phyloP scores from a whole-genome alignment of 2,797 vertebrate species.

The Siniperca scherzeri region DNA sequence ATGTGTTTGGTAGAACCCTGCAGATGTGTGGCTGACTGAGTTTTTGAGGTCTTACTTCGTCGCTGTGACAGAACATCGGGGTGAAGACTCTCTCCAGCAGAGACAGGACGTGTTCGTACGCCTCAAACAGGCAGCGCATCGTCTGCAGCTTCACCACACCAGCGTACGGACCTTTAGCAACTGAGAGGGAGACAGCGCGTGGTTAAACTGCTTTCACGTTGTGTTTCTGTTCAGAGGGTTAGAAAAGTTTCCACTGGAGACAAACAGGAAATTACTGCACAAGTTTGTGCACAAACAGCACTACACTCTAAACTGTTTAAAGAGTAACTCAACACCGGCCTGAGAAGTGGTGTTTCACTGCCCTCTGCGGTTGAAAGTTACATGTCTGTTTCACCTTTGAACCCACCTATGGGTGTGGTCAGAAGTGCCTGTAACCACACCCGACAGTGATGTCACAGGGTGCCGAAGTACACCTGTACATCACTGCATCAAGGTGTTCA shows the following conservation, averaged over 20 bases:
- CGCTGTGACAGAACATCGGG: constrained; percentile 98
- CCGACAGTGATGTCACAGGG: too few relatives aligned
- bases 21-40: too few relatives aligned
- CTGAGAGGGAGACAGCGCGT: constrained; percentile 69
- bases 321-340: neutral
- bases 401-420: neutral
- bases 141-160: constrained; percentile 95
- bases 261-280: neutral
- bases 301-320: neutral
- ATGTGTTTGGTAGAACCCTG: neutral
- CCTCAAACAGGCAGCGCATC: constrained; percentile 95
- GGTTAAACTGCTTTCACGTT: neutral
- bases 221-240: neutral
- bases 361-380: neutral
- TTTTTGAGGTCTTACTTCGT: constrained; percentile 86
- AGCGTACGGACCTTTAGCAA: constrained; percentile 88
- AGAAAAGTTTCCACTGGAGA: neutral
- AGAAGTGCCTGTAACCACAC: too few relatives aligned
- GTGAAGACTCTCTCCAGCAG: constrained; percentile 96
- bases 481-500: neutral
- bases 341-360: too few relatives aligned
- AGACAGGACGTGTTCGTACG: constrained; percentile 95
- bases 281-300: neutral
- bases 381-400: neutral
- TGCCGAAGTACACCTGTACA: neutral